Conservation (phyloP, 2,797 vertebrate genomes). For the Emydoidea blandingii region DNA sequence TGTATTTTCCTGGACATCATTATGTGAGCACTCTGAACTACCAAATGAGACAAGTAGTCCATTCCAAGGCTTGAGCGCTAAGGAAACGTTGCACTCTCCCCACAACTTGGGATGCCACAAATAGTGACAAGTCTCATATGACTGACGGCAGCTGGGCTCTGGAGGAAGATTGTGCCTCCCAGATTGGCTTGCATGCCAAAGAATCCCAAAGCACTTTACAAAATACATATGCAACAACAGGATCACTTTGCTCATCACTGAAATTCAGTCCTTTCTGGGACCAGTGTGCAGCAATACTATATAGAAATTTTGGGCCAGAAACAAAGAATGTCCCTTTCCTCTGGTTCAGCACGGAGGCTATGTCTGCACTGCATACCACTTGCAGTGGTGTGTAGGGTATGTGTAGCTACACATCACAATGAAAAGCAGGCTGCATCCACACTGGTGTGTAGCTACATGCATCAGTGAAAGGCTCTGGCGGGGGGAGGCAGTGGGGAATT, state of each 20-base stretch:
- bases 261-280: slow-evolving; percentile 29
- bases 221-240: background rate
- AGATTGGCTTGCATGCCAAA: background rate
- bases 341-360: background rate
- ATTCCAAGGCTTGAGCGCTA: slow-evolving; percentile 3
- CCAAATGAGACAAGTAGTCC: background rate
- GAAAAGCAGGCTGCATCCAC: background rate
- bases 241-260: background rate
- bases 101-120: background rate
- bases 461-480: background rate
- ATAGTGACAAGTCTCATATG: background rate
- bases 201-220: background rate
- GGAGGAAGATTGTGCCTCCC: background rate
- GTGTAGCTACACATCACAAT: background rate
- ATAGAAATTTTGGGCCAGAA: background rate
- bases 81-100: background rate
- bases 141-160: background rate
- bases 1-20: background rate
- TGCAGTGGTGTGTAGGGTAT: background rate
- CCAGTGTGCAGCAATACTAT: background rate
- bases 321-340: background rate
- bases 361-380: background rate
- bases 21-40: slow-evolving; percentile 19
- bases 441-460: background rate
- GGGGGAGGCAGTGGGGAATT: background rate